Base-by-base conservation (phyloP, 2,797 vertebrate genomes). In the Chrosomus eos region DNA sequence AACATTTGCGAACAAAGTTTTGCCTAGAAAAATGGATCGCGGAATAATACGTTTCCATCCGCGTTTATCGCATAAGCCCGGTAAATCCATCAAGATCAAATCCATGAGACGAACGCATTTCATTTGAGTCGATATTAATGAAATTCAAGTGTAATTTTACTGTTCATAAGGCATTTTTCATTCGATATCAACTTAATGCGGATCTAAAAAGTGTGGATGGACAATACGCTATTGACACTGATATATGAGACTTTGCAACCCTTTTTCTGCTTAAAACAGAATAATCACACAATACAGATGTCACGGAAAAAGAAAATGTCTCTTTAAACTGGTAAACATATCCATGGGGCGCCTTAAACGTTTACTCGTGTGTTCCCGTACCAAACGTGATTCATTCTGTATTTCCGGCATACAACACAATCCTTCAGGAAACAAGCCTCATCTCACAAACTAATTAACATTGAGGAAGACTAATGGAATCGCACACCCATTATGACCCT, bases 401-500 rank as follows among this genome's bases (percentile, higher is more conserved):
- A 86, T n/a, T 83, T 87, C 80, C 84, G 31, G 84, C 82, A 55
- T 85, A 80, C 80, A 84, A 80, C 62, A 60, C 2, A 76, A 45
- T 26, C 89, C 88, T 89, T 73, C 86, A 89, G 89, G 89, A 92
- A 87, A 86, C 81, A 70, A 84, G 72, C 89, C 89, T 89, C 89
- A 90, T 87, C 86, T 71, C 82, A 80, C 45, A 82, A 79, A 89
- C 87, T 90, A 88, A 92, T 90, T 90, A 89, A 89, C n/a, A 90
- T 89, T 83, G 88, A 81, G 83, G 74, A 88, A 88, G 90, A 90
- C 90, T 89, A 89, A 91, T 92, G 80, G 76, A 89, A 84, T 75
- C 11, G 62, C 53, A 68, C 78, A 82, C 66, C 53, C 76, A 83
- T 85, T 80, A 82, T 89, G 88, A 89, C 83, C 88, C 80, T 76